Conservation (phyloP, 2,797 vertebrate species). For the Graptemys geographica region DNA sequence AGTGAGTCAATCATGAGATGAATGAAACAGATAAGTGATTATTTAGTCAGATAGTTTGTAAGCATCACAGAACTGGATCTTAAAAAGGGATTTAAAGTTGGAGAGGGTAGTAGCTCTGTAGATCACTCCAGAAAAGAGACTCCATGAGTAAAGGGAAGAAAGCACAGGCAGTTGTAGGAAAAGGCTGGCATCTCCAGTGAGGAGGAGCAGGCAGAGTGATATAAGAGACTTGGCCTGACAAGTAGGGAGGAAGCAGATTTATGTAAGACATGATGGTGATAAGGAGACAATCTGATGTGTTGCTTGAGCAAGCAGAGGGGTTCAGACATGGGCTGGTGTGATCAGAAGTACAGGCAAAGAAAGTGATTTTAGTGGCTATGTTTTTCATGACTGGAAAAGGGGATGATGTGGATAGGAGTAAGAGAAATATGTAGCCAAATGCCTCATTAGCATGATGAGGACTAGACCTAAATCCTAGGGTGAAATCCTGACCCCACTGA, state of each 20-base stretch:
- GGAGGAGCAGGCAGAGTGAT: not conserved
- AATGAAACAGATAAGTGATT: conserved; percentile 19
- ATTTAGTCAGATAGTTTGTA: conserved; percentile 9
- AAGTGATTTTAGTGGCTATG: not conserved
- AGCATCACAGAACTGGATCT: conserved; percentile 16
- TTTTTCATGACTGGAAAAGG: not conserved
- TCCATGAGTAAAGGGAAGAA: not conserved
- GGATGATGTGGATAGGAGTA: not conserved
- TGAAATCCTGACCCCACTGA: not conserved
- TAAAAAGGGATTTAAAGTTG: conserved; percentile 8
- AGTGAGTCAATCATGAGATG: conserved; percentile 18
- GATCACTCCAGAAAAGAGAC: not conserved
- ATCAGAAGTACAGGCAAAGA: not conserved
- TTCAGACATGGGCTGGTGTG: not conserved
- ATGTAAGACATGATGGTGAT: not conserved
- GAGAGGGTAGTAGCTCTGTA: conserved; percentile 9
- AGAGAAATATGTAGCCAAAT: conserved; percentile 9
- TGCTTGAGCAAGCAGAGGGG: not conserved
- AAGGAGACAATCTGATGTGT: not conserved
- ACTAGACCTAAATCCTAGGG: not conserved
- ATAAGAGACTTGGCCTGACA: not conserved
- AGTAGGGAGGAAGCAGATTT: not conserved
- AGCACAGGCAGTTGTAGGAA: not conserved
- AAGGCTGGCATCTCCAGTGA: not conserved
- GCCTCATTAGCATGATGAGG: not conserved